Conservation (phyloP, 2,888 invertebrate genomes). For the Ennomos erosarius region DNA sequence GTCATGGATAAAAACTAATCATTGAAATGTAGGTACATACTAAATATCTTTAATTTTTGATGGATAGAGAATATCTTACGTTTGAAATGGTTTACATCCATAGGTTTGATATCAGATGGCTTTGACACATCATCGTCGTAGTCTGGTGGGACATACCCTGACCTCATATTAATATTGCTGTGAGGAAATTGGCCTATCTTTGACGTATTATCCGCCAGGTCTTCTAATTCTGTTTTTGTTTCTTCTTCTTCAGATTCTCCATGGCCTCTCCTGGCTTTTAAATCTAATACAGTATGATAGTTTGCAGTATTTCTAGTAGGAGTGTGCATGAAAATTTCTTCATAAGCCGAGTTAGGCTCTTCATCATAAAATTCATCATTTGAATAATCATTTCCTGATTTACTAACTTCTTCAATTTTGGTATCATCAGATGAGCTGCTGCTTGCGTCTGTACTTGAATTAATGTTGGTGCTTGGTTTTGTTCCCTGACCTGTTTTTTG, state of each 20-base stretch:
- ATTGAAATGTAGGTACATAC: not conserved
- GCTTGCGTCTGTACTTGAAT: not conserved
- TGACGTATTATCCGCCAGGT: not conserved
- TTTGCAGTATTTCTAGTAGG: slow-evolving; percentile 4
- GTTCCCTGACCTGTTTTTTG: not conserved
- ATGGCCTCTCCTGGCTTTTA: slow-evolving; percentile 20
- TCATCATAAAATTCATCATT: not conserved
- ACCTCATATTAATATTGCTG: not conserved
- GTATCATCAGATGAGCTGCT: slow-evolving; percentile 2
- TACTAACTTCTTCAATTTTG: not conserved
- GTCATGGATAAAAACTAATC: no score
- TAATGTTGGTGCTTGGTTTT: slow-evolving; percentile 1
- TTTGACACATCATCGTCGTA: not conserved
- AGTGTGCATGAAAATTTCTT: slow-evolving; percentile 2
- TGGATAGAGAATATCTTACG: slow-evolving; percentile 2
- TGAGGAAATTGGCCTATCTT: not conserved
- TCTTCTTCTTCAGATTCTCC: not conserved
- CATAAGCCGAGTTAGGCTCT: not conserved
- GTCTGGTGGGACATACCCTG: slow-evolving; percentile 5
- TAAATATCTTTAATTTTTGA: no score
- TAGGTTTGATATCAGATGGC: not conserved
- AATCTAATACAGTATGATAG: slow-evolving; percentile 18
- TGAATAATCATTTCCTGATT: not conserved
- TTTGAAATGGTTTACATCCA: not conserved
- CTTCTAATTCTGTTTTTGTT: not conserved